Evolutionary conservation across 2,797 vertebrate genomes (phyloP).

Genomic region (Poeciliopsis paucimaculata): DNA sequence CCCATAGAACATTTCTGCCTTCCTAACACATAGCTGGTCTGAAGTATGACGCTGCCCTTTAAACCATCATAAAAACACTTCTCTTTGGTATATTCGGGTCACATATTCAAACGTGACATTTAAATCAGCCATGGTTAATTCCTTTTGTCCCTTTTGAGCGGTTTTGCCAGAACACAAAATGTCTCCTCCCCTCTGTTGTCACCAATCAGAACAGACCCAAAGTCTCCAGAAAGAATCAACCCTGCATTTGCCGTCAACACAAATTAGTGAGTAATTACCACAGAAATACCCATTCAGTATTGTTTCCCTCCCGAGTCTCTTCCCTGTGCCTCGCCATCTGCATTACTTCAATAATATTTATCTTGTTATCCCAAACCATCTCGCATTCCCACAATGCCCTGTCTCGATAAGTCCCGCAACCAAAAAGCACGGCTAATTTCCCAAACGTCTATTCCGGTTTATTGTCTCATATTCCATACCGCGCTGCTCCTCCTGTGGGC

Average conservation of each 20-base stretch:
- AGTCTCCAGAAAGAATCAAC: conserved; percentile 60
- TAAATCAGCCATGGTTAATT: conserved; percentile 27
- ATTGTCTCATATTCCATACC: conserved; percentile 60
- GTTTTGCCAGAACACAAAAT: conserved; percentile 57
- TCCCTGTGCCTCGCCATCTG: conserved; percentile 70
- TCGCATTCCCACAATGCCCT: conserved; percentile 70
- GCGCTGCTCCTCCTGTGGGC: conserved; percentile 57
- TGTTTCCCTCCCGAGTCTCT: conserved; percentile 58
- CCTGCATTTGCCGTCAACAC: conserved; percentile 63
- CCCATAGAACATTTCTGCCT: neutral
- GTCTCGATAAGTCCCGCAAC: conserved; percentile 44
- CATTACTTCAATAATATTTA: conserved; percentile 75
- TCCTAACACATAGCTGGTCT: neutral
- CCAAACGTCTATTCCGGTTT: conserved; percentile 55
- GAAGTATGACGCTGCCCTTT: neutral
- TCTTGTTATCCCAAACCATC: conserved; percentile 65
- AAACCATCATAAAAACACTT: neutral
- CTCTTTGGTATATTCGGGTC: conserved; percentile 6
- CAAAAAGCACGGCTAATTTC: conserved; percentile 60
- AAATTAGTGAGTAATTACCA: conserved; percentile 78
- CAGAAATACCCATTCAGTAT: conserved; percentile 69
- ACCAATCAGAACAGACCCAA: conserved; percentile 65
- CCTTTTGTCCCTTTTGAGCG: neutral
- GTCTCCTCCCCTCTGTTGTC: conserved; percentile 56
- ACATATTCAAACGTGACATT: conserved; percentile 45